phyloP scores from a whole-genome alignment of 2,113 vertebrate species.

The Cathartes aura region DNA sequence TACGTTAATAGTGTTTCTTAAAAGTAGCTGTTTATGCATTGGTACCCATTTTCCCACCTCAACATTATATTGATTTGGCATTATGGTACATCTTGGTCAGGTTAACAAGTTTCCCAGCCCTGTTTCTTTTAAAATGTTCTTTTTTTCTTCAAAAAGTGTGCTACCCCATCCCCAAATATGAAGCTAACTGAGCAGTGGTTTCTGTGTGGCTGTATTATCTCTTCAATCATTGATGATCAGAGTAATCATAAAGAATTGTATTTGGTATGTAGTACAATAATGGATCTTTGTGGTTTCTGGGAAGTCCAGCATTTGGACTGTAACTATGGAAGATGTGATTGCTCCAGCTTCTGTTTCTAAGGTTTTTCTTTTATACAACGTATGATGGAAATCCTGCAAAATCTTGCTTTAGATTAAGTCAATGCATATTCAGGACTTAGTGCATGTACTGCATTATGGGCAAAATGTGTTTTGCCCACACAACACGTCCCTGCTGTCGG shows the following conservation, averaged over 20 bases:
- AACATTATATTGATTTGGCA: background rate
- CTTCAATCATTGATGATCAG: background rate
- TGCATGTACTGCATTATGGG: accelerated
- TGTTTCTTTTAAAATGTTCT: background rate
- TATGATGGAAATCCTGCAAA: background rate
- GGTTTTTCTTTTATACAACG: background rate
- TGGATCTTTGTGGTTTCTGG: background rate
- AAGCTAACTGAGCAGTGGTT: background rate
- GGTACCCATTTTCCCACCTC: background rate
- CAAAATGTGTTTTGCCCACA: accelerated
- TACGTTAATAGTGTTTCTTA: background rate
- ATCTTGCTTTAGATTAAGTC: background rate
- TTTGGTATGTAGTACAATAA: background rate
- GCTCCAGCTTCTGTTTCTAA: background rate
- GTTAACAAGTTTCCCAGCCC: background rate
- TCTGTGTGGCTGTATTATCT: background rate
- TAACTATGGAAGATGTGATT: background rate
- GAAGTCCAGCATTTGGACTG: background rate
- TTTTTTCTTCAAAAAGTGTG: background rate
- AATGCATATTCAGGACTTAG: background rate
- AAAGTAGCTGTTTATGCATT: background rate
- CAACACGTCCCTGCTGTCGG: accelerated
- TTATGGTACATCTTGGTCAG: background rate
- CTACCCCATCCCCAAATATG: background rate
- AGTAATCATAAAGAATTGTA: background rate